Conservation (phyloP, 2,113 vertebrate species). For the Procavia capensis region DNA sequence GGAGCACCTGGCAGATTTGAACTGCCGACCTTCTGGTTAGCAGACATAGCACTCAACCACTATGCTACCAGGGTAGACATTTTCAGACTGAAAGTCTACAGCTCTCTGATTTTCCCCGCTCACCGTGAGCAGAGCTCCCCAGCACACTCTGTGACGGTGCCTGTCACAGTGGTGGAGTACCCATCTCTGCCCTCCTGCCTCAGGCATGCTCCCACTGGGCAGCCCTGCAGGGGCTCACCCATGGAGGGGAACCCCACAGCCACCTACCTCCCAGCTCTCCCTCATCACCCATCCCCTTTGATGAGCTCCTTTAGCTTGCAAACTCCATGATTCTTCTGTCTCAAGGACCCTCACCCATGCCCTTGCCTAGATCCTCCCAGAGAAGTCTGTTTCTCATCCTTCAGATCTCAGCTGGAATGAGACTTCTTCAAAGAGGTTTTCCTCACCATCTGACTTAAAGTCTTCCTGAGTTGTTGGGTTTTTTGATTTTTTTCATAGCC, state of each 20-base stretch:
- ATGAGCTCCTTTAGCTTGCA: background rate
- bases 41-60: too few relatives aligned
- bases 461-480: background rate
- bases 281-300: background rate
- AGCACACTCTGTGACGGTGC: fast-evolving
- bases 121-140: background rate
- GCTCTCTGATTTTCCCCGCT: background rate
- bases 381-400: background rate
- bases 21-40: too few relatives aligned
- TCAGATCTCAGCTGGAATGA: background rate
- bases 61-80: too few relatives aligned
- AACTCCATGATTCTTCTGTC: background rate
- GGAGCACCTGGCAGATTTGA: too few relatives aligned
- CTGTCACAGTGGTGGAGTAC: too few relatives aligned
- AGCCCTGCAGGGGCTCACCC: background rate
- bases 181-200: background rate
- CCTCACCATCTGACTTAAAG: background rate
- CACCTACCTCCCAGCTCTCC: too few relatives aligned
- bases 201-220: fast-evolving
- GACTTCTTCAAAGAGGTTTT: background rate
- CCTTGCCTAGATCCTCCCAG: background rate
- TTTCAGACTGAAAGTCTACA: background rate
- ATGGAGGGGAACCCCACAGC: background rate
- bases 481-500: background rate
- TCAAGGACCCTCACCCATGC: background rate